phyloP scores from a whole-genome alignment of 2,888 invertebrate species.

The Hymenopus coronatus region DNA sequence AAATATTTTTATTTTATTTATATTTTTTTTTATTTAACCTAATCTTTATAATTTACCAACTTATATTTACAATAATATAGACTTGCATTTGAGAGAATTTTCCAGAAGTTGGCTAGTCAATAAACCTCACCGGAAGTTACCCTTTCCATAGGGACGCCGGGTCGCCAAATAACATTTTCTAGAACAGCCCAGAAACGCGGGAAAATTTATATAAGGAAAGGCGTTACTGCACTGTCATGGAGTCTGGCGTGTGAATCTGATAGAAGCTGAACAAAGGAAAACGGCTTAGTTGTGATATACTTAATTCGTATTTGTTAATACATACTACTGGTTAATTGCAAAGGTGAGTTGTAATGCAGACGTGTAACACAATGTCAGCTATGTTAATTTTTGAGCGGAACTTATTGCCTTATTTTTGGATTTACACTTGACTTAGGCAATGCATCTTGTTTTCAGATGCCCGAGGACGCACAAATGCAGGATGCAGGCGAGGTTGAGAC shows the following conservation, averaged over 20 bases:
- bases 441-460: slow-evolving; percentile 57
- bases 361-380: too few relatives aligned
- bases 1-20: background rate
- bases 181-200: background rate
- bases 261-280: too few relatives aligned
- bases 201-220: background rate
- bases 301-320: too few relatives aligned
- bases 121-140: background rate
- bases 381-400: too few relatives aligned
- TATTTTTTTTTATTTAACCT: background rate
- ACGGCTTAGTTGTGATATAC: too few relatives aligned
- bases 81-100: background rate
- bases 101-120: background rate
- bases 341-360: background rate
- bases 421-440: background rate
- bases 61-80: background rate
- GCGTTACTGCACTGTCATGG: too few relatives aligned
- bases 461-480: slow-evolving; percentile 65
- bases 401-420: too few relatives aligned
- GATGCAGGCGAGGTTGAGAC: slow-evolving; percentile 77
- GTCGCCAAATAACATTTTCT: background rate
- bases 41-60: background rate
- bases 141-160: background rate
- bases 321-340: background rate
- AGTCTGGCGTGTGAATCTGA: too few relatives aligned